A percentile compares a stretch with the other conserved stretches of the same genome.
Conservation (phyloP, 2,888 invertebrate genomes). For the Zaprionus obscuricornis region DNA sequence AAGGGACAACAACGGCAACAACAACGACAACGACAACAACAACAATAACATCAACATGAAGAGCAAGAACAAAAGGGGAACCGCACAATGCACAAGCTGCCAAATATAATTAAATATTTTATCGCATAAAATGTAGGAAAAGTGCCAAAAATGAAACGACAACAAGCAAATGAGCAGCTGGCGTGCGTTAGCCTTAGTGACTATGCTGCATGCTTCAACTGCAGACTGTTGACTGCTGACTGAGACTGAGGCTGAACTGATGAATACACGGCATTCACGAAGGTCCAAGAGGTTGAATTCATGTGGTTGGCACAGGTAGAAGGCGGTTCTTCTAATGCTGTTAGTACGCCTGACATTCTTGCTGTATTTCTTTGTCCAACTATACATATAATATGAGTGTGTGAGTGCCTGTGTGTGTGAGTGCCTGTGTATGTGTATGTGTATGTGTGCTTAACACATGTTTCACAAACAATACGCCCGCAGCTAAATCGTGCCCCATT, state of each 20-base stretch:
- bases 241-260: slow-evolving; percentile 1
- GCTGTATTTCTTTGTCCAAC: slow-evolving; percentile 37
- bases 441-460: slow-evolving; percentile 58
- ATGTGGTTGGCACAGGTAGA: slow-evolving; percentile 47
- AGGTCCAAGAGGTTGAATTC: slow-evolving; percentile 8
- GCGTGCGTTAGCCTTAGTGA: slow-evolving; percentile 62
- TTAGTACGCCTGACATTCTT: slow-evolving; percentile 70
- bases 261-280: background rate
- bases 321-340: slow-evolving; percentile 60
- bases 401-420: slow-evolving; percentile 10
- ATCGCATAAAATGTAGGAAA: slow-evolving; percentile 73
- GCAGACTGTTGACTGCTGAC: too few species aligned
- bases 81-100: slow-evolving; percentile 73
- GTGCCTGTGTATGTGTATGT: slow-evolving; percentile 9
- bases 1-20: slow-evolving; percentile 22
- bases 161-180: slow-evolving; percentile 70
- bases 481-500: slow-evolving; percentile 46
- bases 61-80: slow-evolving; percentile 16
- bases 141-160: slow-evolving; percentile 73
- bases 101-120: slow-evolving; percentile 79
- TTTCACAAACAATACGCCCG: slow-evolving; percentile 73
- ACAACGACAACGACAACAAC: slow-evolving; percentile 9
- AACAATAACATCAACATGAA: too few species aligned
- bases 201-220: slow-evolving; percentile 27
- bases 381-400: too few species aligned